Evolutionary conservation across 2,888 invertebrate species (phyloP).

Genomic region (Axea sp.): DNA sequence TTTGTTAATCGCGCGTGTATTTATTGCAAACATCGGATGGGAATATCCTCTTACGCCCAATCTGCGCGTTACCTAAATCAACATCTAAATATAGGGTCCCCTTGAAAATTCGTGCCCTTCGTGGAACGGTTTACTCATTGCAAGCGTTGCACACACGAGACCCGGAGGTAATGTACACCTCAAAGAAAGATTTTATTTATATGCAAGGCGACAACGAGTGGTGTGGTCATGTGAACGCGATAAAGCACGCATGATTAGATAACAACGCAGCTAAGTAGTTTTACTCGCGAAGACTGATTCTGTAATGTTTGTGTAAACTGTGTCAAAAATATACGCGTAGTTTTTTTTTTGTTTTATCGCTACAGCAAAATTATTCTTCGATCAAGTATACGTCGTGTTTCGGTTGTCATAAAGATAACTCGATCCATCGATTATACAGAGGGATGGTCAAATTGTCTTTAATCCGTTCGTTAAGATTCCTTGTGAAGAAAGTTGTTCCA

Average conservation of each 20-base stretch:
- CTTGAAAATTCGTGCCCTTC: slow-evolving; percentile 39
- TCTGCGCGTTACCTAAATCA: slow-evolving; percentile 39
- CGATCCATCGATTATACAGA: too few relatives aligned
- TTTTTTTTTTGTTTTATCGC: too few relatives aligned
- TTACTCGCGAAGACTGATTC: too few relatives aligned
- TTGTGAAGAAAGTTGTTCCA: too few relatives aligned
- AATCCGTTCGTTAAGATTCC: too few relatives aligned
- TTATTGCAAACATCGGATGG: slow-evolving; percentile 2
- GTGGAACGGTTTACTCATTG: slow-evolving; percentile 40
- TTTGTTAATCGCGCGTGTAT: too few relatives aligned
- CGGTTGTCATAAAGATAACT: too few relatives aligned
- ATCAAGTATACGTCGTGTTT: too few relatives aligned
- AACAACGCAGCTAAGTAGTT: slow-evolving; percentile 16
- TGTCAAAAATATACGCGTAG: too few relatives aligned
- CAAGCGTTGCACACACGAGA: slow-evolving; percentile 36
- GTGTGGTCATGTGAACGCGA: slow-evolving; percentile 30
- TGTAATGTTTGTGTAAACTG: too few relatives aligned
- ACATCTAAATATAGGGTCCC: slow-evolving; percentile 48
- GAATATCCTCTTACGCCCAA: slow-evolving; percentile 2
- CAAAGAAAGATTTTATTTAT: slow-evolving; percentile 50
- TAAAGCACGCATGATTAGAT: slow-evolving; percentile 54
- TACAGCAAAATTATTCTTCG: too few relatives aligned
- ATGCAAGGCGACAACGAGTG: slow-evolving; percentile 33
- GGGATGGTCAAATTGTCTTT: too few relatives aligned
- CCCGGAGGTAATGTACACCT: slow-evolving; percentile 50